These are phyloP conservation scores for Leptinotarsa haldemani DNA, from an alignment of 2,888 invertebrate genomes.

Conservation along the genomic window DNA sequence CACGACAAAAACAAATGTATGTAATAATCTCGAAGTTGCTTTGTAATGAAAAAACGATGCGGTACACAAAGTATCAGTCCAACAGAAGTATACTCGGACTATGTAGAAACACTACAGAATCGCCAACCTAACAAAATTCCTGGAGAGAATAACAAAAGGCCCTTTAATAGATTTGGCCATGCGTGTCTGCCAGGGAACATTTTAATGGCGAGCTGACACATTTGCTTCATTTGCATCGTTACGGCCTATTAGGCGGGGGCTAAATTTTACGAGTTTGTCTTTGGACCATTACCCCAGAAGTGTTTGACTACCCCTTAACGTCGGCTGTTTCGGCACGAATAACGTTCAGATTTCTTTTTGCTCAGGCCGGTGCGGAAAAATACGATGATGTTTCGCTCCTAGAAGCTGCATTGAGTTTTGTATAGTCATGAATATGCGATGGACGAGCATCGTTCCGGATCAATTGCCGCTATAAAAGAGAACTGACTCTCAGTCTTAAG, in stretches of 20 bases:
- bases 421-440: not conserved
- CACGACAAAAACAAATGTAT: too few relatives aligned
- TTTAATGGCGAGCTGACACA: slow-evolving; percentile 46
- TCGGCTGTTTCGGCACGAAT: slow-evolving; percentile 12
- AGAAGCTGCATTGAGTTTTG: not conserved
- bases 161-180: slow-evolving; percentile 44
- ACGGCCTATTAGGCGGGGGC: slow-evolving; percentile 53
- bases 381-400: not conserved
- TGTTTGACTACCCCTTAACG: slow-evolving; percentile 34
- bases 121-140: slow-evolving; percentile 38
- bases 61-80: not conserved
- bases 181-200: slow-evolving; percentile 33
- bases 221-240: slow-evolving; percentile 54
- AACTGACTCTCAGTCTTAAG: not conserved
- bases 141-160: slow-evolving; percentile 35
- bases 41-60: not conserved
- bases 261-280: slow-evolving; percentile 40
- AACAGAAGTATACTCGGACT: slow-evolving; percentile 23
- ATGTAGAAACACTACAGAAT: slow-evolving; percentile 36
- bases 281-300: slow-evolving; percentile 48
- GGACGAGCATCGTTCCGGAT: not conserved
- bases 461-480: not conserved
- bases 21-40: not conserved
- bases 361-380: not conserved
- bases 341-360: slow-evolving; percentile 24